Evolutionary conservation across 2,113 vertebrate species (phyloP).

Genomic region (Polypterus senegalus): DNA sequence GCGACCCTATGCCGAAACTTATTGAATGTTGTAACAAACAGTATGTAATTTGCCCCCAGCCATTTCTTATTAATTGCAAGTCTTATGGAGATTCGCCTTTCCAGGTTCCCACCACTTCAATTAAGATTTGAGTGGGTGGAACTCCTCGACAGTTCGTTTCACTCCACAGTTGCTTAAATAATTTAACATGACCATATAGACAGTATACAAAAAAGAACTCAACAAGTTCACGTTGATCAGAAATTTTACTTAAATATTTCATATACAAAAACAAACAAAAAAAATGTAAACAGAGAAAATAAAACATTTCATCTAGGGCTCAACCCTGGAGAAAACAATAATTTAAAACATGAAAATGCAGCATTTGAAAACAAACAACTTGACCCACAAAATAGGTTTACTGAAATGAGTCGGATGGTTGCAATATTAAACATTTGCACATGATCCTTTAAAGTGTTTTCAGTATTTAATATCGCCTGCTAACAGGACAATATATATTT

Average conservation of each 20-base stretch:
- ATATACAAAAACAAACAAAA: slow-evolving; percentile 36
- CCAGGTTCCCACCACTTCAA: too few relatives aligned
- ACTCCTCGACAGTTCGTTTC: too few relatives aligned
- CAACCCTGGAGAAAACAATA: slow-evolving; percentile 54
- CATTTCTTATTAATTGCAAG: too few relatives aligned
- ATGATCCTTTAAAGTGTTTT: slow-evolving; percentile 30
- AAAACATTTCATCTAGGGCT: slow-evolving; percentile 36
- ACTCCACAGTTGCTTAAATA: too few relatives aligned
- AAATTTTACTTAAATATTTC: slow-evolving; percentile 67
- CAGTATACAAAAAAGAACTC: too few relatives aligned
- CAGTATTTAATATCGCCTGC: not conserved
- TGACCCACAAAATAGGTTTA: slow-evolving; percentile 1
- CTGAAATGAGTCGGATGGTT: slow-evolving; percentile 3
- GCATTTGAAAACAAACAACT: slow-evolving; percentile 31
- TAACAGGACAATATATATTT: not conserved
- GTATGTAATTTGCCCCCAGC: too few relatives aligned
- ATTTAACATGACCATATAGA: too few relatives aligned
- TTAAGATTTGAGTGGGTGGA: too few relatives aligned
- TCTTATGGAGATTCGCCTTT: too few relatives aligned
- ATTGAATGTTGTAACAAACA: too few relatives aligned
- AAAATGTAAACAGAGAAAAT: slow-evolving; percentile 56
- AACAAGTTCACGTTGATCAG: slow-evolving; percentile 21
- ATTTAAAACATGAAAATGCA: slow-evolving; percentile 47
- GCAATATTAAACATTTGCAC: not conserved
- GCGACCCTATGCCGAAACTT: too few relatives aligned